Percentiles rank a stretch among this genome's conserved stretches.
Evolutionary conservation across 2,113 vertebrate genomes (phyloP).

Genomic region (Antigone vipio): DNA sequence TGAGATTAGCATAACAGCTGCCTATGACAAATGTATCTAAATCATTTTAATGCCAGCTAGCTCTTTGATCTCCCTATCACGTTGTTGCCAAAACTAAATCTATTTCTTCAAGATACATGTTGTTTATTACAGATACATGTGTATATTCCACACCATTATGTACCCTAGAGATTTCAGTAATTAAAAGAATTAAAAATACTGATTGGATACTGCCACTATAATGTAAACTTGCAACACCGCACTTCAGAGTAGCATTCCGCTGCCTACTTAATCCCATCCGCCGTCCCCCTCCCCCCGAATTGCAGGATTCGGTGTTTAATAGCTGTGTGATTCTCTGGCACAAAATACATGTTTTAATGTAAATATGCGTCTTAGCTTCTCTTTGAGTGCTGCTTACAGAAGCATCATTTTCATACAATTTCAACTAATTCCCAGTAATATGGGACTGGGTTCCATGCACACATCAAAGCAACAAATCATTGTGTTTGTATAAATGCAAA

Average conservation of each 20-base stretch:
- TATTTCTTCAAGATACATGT: constrained; percentile 74
- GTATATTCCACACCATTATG: constrained; percentile 64
- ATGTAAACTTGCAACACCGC: constrained; percentile 42
- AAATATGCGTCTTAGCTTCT: constrained; percentile 63
- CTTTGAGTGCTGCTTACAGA: constrained; percentile 63
- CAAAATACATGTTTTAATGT: constrained; percentile 69
- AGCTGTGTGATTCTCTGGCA: constrained; percentile 41
- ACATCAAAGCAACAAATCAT: constrained; percentile 46
- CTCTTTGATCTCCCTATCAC: constrained; percentile 85
- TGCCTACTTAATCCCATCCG: constrained; percentile 22
- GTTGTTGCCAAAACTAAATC: constrained; percentile 76
- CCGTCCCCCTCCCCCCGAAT: background rate
- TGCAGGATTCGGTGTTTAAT: background rate
- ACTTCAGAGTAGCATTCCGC: constrained; percentile 36
- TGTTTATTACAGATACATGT: constrained; percentile 75
- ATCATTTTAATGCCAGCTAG: constrained; percentile 80
- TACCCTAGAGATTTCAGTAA: constrained; percentile 67
- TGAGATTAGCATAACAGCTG: constrained; percentile 95
- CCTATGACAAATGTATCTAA: constrained; percentile 93
- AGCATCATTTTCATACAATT: constrained; percentile 62
- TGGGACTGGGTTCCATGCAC: constrained; percentile 16
- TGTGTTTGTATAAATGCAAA: constrained; percentile 40
- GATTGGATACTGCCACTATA: constrained; percentile 50
- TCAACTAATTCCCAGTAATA: constrained; percentile 65
- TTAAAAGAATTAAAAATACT: constrained; percentile 70